Evolutionary conservation across 2,888 invertebrate genomes (phyloP).

Genomic region (Xiphydria camelus): DNA sequence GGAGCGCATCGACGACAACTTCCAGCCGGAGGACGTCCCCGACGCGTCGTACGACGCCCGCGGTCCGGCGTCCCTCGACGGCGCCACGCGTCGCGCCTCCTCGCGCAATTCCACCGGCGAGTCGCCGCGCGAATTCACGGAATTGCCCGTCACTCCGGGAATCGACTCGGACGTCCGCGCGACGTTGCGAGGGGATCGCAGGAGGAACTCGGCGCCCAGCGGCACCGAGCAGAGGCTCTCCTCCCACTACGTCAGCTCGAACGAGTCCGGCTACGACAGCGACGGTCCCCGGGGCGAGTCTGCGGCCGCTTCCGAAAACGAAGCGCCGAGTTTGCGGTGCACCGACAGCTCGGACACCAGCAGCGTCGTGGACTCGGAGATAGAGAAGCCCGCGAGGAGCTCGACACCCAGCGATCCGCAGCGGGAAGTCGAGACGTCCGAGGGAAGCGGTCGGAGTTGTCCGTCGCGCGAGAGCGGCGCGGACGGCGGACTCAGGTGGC

Average conservation of each 20-base stretch:
- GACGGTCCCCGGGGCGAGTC: conserved; percentile 63
- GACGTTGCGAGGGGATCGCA: conserved; percentile 37
- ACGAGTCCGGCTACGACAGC: conserved; percentile 83
- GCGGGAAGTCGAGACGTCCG: neutral
- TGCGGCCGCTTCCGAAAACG: conserved; percentile 45
- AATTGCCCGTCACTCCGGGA: conserved; percentile 13
- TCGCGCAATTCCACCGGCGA: conserved; percentile 24
- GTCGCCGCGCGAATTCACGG: conserved; percentile 36
- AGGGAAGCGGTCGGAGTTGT: too few species aligned
- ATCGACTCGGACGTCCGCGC: conserved; percentile 27
- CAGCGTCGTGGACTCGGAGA: conserved; percentile 59
- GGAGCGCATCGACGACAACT: conserved; percentile 42
- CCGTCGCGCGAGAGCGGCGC: neutral
- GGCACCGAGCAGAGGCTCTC: conserved; percentile 57
- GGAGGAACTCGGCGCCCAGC: conserved; percentile 47
- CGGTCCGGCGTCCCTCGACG: conserved; percentile 21
- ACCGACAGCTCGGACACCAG: conserved; percentile 51
- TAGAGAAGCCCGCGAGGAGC: conserved; percentile 60
- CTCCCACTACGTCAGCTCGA: conserved; percentile 75
- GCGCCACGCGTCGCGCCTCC: conserved; percentile 26
- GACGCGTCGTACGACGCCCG: conserved; percentile 34
- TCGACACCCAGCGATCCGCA: conserved; percentile 39
- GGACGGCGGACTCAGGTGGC: conserved; percentile 45
- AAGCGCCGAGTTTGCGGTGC: conserved; percentile 44
- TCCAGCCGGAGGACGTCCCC: conserved; percentile 30